A percentile compares a stretch with the other conserved stretches of the same genome.
These are phyloP conservation scores for Drosophila watanabei DNA, from an alignment of 1,140 invertebrate genomes.

Conservation along the genomic window DNA sequence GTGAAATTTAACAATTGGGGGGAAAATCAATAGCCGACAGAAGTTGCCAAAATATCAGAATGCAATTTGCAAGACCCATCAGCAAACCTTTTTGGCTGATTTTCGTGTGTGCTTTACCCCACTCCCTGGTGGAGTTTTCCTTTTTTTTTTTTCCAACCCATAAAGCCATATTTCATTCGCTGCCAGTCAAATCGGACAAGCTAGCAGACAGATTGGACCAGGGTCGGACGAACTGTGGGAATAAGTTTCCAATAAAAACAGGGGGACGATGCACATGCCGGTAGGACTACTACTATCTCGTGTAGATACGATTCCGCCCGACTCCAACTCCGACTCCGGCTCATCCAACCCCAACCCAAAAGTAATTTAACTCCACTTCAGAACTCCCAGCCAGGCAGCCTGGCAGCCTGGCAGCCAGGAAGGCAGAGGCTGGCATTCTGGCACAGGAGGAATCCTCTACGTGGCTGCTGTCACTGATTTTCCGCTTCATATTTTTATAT, in stretches of 20 bases:
- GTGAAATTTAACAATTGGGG: slow-evolving; percentile 47
- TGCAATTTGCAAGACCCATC: slow-evolving; percentile 77
- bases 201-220: slow-evolving; percentile 76
- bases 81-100: slow-evolving; percentile 46
- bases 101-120: slow-evolving; percentile 54
- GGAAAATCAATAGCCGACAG: slow-evolving; percentile 75
- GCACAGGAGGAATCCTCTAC: slow-evolving; percentile 56
- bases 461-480: slow-evolving; percentile 78
- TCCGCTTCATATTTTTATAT: slow-evolving; percentile 80
- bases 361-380: slow-evolving; percentile 83
- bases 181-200: slow-evolving; percentile 82
- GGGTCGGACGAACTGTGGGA: slow-evolving; percentile 62
- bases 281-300: slow-evolving; percentile 24
- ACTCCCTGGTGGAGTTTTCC: neutral
- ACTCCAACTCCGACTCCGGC: neutral
- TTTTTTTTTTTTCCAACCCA: slow-evolving; percentile 29
- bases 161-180: slow-evolving; percentile 81
- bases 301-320: slow-evolving; percentile 34
- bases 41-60: slow-evolving; percentile 74
- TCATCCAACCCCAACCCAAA: slow-evolving; percentile 40
- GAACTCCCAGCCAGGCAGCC: slow-evolving; percentile 44
- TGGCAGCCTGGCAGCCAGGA: neutral
- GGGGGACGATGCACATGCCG: slow-evolving; percentile 38
- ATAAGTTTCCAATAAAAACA: slow-evolving; percentile 75
- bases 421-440: neutral